A percentile compares a stretch with the other conserved stretches of the same genome.
Evolutionary conservation across 2,888 invertebrate genomes (phyloP).

Genomic region (Trichopria drosophilae): DNA sequence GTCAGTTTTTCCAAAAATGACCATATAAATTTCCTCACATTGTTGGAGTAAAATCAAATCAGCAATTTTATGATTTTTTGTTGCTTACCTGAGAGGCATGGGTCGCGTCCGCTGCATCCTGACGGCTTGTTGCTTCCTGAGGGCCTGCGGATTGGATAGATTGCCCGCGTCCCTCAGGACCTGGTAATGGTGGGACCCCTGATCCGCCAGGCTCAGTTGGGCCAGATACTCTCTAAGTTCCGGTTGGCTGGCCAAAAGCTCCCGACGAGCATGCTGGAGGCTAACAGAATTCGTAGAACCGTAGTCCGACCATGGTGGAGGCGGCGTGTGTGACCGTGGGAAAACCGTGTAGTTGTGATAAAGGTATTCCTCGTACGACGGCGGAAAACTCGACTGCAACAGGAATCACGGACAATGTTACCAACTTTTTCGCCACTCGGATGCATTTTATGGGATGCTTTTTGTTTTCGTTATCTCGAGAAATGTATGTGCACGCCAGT

Average conservation of each 20-base stretch:
- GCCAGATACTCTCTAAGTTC: slow-evolving; percentile 50
- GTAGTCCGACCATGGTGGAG: slow-evolving; percentile 54
- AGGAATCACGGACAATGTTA: too few relatives aligned
- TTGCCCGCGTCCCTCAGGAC: slow-evolving; percentile 41
- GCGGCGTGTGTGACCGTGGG: slow-evolving; percentile 55
- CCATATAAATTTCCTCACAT: too few relatives aligned
- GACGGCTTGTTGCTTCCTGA: slow-evolving; percentile 46
- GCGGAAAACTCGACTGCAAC: slow-evolving; percentile 53
- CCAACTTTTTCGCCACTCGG: too few relatives aligned
- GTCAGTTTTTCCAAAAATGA: too few relatives aligned
- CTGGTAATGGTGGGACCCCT: slow-evolving; percentile 39
- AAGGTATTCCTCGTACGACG: slow-evolving; percentile 56
- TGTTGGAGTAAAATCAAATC: too few relatives aligned
- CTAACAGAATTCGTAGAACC: slow-evolving; percentile 14
- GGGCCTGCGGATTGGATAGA: slow-evolving; percentile 44
- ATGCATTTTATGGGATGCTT: too few relatives aligned
- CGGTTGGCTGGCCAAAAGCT: slow-evolving; percentile 47
- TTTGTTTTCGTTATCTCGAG: too few relatives aligned
- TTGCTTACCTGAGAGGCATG: slow-evolving; percentile 52
- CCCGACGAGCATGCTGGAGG: slow-evolving; percentile 45
- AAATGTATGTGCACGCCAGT: too few relatives aligned
- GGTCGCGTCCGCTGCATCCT: slow-evolving; percentile 48
- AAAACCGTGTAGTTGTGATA: slow-evolving; percentile 50
- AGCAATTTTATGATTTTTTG: too few relatives aligned
- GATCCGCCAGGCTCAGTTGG: slow-evolving; percentile 40